Conservation (phyloP, 1,140 invertebrate genomes). For the Meloidogyne chitwoodi region DNA sequence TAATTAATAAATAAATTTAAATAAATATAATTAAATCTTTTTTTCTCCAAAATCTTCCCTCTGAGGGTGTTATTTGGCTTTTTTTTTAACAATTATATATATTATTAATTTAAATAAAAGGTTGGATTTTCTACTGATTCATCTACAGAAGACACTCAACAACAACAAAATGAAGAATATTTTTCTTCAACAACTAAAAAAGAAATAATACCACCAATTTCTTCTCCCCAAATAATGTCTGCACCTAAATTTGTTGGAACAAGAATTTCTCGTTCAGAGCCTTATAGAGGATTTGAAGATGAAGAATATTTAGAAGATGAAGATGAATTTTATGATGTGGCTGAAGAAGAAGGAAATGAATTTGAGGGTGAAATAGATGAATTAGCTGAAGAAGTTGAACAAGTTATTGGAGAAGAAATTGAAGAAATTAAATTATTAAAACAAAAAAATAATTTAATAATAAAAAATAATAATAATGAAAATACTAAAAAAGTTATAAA, state of each 20-base stretch:
- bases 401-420: neutral
- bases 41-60: neutral
- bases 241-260: slow-evolving; percentile 13
- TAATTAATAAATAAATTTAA: neutral
- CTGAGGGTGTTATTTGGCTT: no score
- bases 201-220: neutral
- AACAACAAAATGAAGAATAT: neutral
- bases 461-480: neutral
- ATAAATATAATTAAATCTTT: neutral
- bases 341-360: slow-evolving; percentile 53
- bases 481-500: neutral
- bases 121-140: slow-evolving; percentile 55
- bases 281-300: slow-evolving; percentile 38
- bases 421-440: neutral
- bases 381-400: slow-evolving; percentile 53
- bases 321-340: slow-evolving; percentile 44
- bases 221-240: neutral
- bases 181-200: neutral
- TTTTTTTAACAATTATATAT: neutral
- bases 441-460: neutral
- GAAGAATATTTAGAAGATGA: slow-evolving; percentile 34
- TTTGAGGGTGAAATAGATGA: slow-evolving; percentile 58
- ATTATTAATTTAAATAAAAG: slow-evolving; percentile 5
- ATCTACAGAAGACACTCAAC: slow-evolving; percentile 24
- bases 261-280: slow-evolving; percentile 27